phyloP scores from a whole-genome alignment of 2,888 invertebrate species.

The Pachydiplax longipennis region DNA sequence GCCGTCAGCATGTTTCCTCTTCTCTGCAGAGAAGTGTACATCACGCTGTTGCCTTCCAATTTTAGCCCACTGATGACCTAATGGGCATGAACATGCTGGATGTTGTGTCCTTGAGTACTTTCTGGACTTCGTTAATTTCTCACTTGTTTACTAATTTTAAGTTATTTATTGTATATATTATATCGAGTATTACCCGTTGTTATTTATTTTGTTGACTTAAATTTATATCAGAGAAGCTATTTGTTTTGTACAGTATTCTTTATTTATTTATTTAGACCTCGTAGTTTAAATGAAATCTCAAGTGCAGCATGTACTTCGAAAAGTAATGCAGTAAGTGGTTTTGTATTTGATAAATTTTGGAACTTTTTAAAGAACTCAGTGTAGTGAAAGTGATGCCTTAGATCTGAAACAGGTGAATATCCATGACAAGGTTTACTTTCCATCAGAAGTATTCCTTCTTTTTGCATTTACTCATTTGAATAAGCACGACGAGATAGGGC shows the following conservation, averaged over 20 bases:
- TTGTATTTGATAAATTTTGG: slow-evolving; percentile 36
- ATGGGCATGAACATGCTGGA: slow-evolving; percentile 39
- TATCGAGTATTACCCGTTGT: neutral
- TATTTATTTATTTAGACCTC: slow-evolving; percentile 17
- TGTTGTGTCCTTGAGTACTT: slow-evolving; percentile 31
- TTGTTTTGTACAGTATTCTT: slow-evolving; percentile 35
- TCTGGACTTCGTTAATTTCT: slow-evolving; percentile 13
- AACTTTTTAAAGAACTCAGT: slow-evolving; percentile 30
- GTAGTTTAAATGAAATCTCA: neutral
- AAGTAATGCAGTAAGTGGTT: slow-evolving; percentile 31
- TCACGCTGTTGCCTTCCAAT: slow-evolving; percentile 45
- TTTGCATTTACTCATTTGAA: slow-evolving; percentile 28
- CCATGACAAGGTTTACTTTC: slow-evolving; percentile 15
- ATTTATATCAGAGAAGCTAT: neutral
- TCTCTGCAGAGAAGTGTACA: slow-evolving; percentile 38
- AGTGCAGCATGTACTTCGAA: slow-evolving; percentile 13
- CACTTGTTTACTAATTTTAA: neutral
- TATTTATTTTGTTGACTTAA: neutral
- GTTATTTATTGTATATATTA: slow-evolving; percentile 22
- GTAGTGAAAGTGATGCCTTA: slow-evolving; percentile 37
- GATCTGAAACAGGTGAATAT: slow-evolving; percentile 2
- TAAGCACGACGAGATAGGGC: slow-evolving; percentile 15
- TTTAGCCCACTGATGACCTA: slow-evolving; percentile 21
- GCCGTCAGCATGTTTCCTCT: slow-evolving; percentile 38
- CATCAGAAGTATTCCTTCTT: slow-evolving; percentile 16